These are phyloP conservation scores for Mystacornis crossleyi DNA, from an alignment of 2,113 vertebrate genomes.

Conservation along the genomic window DNA sequence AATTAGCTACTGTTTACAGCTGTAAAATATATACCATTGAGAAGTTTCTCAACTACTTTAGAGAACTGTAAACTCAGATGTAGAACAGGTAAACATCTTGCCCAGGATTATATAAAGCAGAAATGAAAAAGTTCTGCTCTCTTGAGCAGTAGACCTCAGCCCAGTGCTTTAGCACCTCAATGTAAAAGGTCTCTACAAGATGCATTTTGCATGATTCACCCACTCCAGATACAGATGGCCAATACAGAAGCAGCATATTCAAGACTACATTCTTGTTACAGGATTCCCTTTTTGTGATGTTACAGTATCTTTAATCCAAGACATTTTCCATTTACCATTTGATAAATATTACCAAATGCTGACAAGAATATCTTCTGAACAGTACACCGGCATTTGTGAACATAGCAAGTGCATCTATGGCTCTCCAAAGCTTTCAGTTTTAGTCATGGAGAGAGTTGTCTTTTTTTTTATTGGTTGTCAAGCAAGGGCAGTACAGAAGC, in stretches of 20 bases:
- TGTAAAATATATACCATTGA: background rate
- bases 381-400: background rate
- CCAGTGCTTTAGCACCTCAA: background rate
- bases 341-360: background rate
- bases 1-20: background rate
- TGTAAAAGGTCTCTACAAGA: background rate
- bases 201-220: background rate
- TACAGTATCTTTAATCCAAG: background rate
- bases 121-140: background rate
- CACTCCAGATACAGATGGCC: background rate
- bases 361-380: background rate
- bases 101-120: background rate
- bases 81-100: background rate
- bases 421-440: background rate
- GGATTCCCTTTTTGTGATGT: background rate
- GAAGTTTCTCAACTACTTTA: background rate
- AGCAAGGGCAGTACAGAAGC: background rate
- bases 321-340: background rate
- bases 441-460: background rate
- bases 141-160: background rate
- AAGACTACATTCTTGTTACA: background rate
- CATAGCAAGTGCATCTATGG: background rate
- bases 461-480: background rate
- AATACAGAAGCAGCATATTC: background rate
- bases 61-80: background rate